A percentile compares a stretch with the other conserved stretches of the same genome.
phyloP scores from a whole-genome alignment of 2,797 vertebrate species.

The Coracias cyanogaster region DNA sequence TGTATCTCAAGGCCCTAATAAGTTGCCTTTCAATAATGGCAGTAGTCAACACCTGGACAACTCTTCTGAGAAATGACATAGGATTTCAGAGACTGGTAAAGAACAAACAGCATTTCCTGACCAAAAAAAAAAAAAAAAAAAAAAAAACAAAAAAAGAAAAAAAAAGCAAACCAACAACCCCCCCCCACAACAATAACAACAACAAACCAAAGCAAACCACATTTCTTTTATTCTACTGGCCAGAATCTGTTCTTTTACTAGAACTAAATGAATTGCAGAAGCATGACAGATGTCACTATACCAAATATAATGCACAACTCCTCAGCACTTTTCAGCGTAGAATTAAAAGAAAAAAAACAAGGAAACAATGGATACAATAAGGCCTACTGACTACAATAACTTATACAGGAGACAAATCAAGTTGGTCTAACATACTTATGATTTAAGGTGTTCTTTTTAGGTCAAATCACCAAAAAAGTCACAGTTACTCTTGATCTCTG shows the following conservation, averaged over 20 bases:
- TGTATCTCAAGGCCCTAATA: background rate
- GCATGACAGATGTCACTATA: background rate
- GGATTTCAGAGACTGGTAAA: background rate
- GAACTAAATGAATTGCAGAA: background rate
- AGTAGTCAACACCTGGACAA: background rate
- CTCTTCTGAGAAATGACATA: background rate
- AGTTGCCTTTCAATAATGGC: background rate
- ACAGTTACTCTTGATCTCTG: background rate
- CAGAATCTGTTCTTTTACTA: background rate
- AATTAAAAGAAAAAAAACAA: background rate
- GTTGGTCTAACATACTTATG: background rate
- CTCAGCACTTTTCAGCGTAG: background rate
- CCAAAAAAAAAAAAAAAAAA: too few relatives aligned
- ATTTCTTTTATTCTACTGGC: background rate
- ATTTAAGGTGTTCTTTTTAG: background rate
- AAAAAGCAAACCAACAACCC: background rate
- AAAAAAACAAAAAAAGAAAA: background rate
- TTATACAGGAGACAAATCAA: background rate
- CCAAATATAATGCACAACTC: accelerated
- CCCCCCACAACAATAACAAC: background rate
- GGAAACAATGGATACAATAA: background rate
- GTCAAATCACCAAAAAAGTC: background rate
- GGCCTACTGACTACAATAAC: background rate
- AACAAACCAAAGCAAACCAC: too few relatives aligned
- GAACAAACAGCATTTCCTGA: background rate